phyloP scores from a whole-genome alignment of 2,797 vertebrate genomes.

The Thamnophis elegans region DNA sequence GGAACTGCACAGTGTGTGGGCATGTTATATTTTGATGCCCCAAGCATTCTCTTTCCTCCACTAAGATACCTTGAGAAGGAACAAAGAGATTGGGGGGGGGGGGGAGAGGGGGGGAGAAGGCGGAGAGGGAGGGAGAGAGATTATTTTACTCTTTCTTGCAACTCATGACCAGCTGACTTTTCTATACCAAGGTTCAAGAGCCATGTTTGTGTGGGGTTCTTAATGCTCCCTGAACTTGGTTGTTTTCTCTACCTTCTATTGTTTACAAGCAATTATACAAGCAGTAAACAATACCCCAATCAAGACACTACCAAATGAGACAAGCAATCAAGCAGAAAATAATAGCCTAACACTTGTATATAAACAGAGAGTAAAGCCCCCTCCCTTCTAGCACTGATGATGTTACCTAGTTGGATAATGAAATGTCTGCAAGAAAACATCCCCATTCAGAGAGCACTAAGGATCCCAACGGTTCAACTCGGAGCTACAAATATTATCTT shows the following conservation, averaged over 20 bases:
- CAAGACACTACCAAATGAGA: not conserved
- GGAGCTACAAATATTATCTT: not conserved
- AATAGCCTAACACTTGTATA: not conserved
- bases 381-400: not conserved
- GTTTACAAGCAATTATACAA: not conserved
- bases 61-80: not conserved
- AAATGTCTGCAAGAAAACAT: not conserved
- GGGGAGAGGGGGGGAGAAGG: no score
- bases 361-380: not conserved
- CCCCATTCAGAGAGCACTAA: not conserved
- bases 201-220: not conserved
- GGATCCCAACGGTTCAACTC: not conserved
- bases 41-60: not conserved
- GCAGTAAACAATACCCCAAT: not conserved
- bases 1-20: not conserved
- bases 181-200: no score
- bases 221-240: not conserved
- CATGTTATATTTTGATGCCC: not conserved
- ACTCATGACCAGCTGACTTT: not conserved
- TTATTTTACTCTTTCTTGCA: not conserved
- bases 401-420: not conserved
- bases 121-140: not conserved
- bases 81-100: no score
- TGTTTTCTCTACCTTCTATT: not conserved
- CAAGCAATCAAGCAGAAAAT: not conserved